phyloP scores from a whole-genome alignment of 1,140 invertebrate genomes.

The Drosophila erecta region DNA sequence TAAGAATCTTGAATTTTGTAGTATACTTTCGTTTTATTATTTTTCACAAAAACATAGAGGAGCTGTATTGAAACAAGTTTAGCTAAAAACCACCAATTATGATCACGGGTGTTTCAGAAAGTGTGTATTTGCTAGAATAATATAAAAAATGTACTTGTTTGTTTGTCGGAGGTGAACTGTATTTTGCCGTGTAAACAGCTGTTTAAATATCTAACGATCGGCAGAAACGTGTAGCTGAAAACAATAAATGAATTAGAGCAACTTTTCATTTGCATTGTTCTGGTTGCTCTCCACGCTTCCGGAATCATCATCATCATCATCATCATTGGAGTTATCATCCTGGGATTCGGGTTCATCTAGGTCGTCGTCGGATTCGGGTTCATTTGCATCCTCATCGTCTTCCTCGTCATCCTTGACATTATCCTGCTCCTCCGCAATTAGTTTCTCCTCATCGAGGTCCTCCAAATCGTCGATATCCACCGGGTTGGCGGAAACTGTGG shows the following conservation, averaged over 20 bases:
- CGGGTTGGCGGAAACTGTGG: conserved; percentile 29
- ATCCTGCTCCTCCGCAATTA: conserved; percentile 10
- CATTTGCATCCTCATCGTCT: conserved; percentile 4
- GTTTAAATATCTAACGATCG: conserved; percentile 10
- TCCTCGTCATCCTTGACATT: neutral
- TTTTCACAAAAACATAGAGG: neutral
- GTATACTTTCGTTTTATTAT: neutral
- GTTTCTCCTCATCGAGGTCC: neutral
- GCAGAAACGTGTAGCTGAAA: conserved; percentile 3
- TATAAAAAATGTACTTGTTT: conserved; percentile 5
- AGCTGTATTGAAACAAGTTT: neutral
- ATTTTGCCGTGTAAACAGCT: conserved; percentile 17
- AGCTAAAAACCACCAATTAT: conserved; percentile 5
- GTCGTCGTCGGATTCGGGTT: conserved; percentile 2
- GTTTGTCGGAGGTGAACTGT: neutral
- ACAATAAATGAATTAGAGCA: conserved; percentile 4
- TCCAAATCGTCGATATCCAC: conserved; percentile 19
- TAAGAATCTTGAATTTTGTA: too few species aligned
- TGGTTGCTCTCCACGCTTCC: neutral
- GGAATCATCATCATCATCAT: neutral
- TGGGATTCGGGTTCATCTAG: neutral
- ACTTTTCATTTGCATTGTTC: neutral
- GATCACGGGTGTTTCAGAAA: conserved; percentile 2
- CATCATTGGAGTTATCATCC: neutral
- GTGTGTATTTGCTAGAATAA: conserved; percentile 20